Percentiles rank a stretch among this genome's conserved stretches.
Conservation (phyloP, 2,888 invertebrate species). For the Apodemia zela region DNA sequence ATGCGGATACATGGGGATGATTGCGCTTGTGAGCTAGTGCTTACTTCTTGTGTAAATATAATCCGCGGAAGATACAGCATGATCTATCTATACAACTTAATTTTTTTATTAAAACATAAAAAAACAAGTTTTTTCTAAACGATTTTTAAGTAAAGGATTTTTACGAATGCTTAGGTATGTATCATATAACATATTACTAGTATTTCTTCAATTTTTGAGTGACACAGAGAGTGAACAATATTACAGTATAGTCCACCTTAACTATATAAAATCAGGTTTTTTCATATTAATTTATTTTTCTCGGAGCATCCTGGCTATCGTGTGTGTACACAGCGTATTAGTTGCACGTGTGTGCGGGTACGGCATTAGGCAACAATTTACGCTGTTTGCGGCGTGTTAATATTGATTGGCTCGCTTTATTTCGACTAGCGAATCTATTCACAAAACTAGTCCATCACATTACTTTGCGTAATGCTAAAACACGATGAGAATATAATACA, state of each 20-base stretch:
- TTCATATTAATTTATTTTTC: background rate
- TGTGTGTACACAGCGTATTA: slow-evolving; percentile 49
- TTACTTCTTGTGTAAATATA: slow-evolving; percentile 71
- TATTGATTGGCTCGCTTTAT: slow-evolving; percentile 81
- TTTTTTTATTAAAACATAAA: too few relatives aligned
- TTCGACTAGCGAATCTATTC: slow-evolving; percentile 75
- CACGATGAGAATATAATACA: background rate
- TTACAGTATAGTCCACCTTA: too few relatives aligned
- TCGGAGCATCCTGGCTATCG: slow-evolving; percentile 54
- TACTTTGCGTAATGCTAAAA: slow-evolving; percentile 26
- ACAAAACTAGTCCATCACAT: slow-evolving; percentile 54
- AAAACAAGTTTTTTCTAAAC: too few relatives aligned
- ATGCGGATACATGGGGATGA: slow-evolving; percentile 29
- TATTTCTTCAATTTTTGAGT: too few relatives aligned
- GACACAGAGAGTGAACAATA: too few relatives aligned
- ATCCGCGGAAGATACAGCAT: slow-evolving; percentile 60
- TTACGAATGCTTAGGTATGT: too few relatives aligned
- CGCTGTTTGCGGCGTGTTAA: slow-evolving; percentile 81
- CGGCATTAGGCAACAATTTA: slow-evolving; percentile 80
- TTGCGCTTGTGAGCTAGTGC: slow-evolving; percentile 47
- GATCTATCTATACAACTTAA: slow-evolving; percentile 35
- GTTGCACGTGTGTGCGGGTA: slow-evolving; percentile 57
- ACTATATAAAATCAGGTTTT: too few relatives aligned
- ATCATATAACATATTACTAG: too few relatives aligned
- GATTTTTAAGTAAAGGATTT: too few relatives aligned